Conservation (phyloP, 2,113 vertebrate genomes). For the Sus scrofa region T2T-Sscrofa CM000818.6:121817001-121817500, state of each 20-base stretch:
- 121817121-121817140: neutral
- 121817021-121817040: neutral
- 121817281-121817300: neutral
- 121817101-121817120: conserved; percentile 25
- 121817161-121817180: neutral
- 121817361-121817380: conserved; percentile 21
- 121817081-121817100: neutral
- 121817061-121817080: neutral
- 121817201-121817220: neutral
- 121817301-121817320: neutral
- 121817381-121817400: neutral
- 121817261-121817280: neutral
- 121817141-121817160: neutral
- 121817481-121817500: conserved; percentile 25
- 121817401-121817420: neutral
- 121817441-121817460: conserved; percentile 9
- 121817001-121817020: neutral
- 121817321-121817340: neutral
- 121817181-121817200: neutral
- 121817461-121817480: neutral
- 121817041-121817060: conserved; percentile 4
- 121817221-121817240: neutral
- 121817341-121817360: neutral
- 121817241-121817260: neutral
- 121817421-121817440: neutral